phyloP scores from a whole-genome alignment of 2,797 vertebrate genomes.

The Neostethus bicornis region DNA sequence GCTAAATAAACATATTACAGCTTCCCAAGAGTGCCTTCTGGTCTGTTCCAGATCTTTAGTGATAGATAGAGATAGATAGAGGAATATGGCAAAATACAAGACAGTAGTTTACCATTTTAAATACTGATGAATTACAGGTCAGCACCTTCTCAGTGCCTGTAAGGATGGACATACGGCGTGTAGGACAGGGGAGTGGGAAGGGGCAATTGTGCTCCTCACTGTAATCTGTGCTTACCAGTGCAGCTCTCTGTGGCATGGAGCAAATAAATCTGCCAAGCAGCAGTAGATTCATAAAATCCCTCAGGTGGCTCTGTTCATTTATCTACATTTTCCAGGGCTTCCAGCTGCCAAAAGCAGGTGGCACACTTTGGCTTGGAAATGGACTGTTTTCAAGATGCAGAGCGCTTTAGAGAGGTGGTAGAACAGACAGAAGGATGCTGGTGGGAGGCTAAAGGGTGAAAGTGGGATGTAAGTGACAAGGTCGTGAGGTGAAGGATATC shows the following conservation, averaged over 20 bases:
- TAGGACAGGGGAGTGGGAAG: slow-evolving; percentile 58
- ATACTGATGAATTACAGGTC: slow-evolving; percentile 74
- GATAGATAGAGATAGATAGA: slow-evolving; percentile 40
- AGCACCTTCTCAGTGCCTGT: slow-evolving; percentile 55
- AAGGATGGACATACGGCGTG: slow-evolving; percentile 46
- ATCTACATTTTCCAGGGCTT: slow-evolving; percentile 82
- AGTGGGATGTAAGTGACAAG: slow-evolving; percentile 52
- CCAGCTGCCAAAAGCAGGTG: slow-evolving; percentile 83
- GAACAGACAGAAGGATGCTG: slow-evolving; percentile 41
- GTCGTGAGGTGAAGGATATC: slow-evolving; percentile 54
- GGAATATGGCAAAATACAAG: slow-evolving; percentile 50
- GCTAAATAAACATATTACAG: slow-evolving; percentile 64
- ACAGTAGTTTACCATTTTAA: slow-evolving; percentile 60
- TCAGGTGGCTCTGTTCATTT: slow-evolving; percentile 84
- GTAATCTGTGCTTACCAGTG: slow-evolving; percentile 83
- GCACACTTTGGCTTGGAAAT: slow-evolving; percentile 80
- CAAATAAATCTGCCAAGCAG: slow-evolving; percentile 83
- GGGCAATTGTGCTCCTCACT: slow-evolving; percentile 66
- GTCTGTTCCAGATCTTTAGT: slow-evolving; percentile 48
- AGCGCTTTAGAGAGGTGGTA: slow-evolving; percentile 62
- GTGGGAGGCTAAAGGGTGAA: slow-evolving; percentile 41
- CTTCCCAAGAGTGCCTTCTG: slow-evolving; percentile 49
- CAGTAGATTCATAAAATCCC: slow-evolving; percentile 84
- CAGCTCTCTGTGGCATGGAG: slow-evolving; percentile 75
- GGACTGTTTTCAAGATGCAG: slow-evolving; percentile 79